Percentiles rank a stretch among this genome's conserved stretches.
phyloP scores from a whole-genome alignment of 1,140 invertebrate genomes.

The Heliconius melpomene region DNA sequence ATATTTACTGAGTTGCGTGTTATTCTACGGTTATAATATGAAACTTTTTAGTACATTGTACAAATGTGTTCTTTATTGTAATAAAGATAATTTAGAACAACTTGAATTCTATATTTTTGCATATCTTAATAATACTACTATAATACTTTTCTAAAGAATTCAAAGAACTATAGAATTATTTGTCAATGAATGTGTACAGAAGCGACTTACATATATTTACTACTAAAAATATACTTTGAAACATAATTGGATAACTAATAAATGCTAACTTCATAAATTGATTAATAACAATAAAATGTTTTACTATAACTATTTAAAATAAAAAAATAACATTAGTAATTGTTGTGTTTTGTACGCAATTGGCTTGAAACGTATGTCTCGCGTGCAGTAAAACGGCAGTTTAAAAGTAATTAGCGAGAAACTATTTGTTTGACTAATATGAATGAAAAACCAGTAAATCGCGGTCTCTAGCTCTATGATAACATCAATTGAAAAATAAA shows the following conservation, averaged over 20 bases:
- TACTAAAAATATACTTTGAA: background rate
- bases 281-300: background rate
- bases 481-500: conserved; percentile 56
- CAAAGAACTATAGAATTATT: background rate
- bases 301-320: background rate
- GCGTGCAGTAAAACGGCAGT: conserved; percentile 56
- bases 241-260: background rate
- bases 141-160: background rate
- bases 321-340: conserved; percentile 32
- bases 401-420: conserved; percentile 59
- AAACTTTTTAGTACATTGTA: background rate
- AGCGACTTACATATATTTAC: background rate
- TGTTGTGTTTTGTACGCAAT: conserved; percentile 43
- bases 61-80: conserved; percentile 7
- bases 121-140: background rate
- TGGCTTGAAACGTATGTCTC: conserved; percentile 51
- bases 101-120: background rate
- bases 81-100: background rate
- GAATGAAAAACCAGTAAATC: conserved; percentile 43
- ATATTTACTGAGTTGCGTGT: conserved; percentile 44
- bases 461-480: conserved; percentile 40
- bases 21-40: conserved; percentile 12
- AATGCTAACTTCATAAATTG: background rate
- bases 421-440: conserved; percentile 56
- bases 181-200: background rate